phyloP scores from a whole-genome alignment of 2,113 vertebrate genomes.

The Petrocephalus microphthalmus region DNA sequence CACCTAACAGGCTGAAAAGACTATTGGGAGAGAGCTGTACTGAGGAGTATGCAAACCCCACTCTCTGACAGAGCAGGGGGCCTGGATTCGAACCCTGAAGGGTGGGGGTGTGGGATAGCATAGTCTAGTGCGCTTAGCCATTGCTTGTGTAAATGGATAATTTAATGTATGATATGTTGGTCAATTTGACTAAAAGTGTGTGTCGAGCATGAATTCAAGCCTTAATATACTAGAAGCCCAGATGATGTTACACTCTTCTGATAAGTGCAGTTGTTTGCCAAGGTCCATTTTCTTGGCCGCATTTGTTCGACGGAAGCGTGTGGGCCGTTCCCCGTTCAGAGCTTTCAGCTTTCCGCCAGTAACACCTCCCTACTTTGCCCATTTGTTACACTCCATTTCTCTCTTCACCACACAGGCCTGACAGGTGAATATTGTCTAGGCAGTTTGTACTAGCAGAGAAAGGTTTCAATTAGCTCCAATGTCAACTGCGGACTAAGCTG shows the following conservation, averaged over 20 bases:
- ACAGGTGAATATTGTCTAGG: conserved; percentile 20
- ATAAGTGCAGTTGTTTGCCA: neutral
- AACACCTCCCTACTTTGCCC: neutral
- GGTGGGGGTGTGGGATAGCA: neutral
- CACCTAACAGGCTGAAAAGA: neutral
- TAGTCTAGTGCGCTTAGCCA: neutral
- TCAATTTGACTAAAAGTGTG: neutral
- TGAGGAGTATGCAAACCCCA: neutral
- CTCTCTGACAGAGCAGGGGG: neutral
- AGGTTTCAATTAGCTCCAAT: conserved; percentile 21
- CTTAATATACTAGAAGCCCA: neutral
- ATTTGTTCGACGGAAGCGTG: neutral
- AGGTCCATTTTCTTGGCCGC: neutral
- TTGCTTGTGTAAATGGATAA: neutral
- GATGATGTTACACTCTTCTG: neutral
- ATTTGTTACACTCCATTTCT: neutral
- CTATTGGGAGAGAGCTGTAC: neutral
- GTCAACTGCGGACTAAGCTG: conserved; percentile 20
- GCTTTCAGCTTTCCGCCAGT: conserved; percentile 1
- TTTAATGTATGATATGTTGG: neutral
- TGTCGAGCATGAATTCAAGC: neutral
- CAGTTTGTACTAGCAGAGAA: conserved; percentile 10
- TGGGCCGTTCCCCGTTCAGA: neutral
- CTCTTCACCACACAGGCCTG: neutral
- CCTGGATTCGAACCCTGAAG: neutral